A percentile compares a stretch with the other conserved stretches of the same genome.
Evolutionary conservation across 2,113 vertebrate species (phyloP).

Genomic region (Vicugna pacos): DNA sequence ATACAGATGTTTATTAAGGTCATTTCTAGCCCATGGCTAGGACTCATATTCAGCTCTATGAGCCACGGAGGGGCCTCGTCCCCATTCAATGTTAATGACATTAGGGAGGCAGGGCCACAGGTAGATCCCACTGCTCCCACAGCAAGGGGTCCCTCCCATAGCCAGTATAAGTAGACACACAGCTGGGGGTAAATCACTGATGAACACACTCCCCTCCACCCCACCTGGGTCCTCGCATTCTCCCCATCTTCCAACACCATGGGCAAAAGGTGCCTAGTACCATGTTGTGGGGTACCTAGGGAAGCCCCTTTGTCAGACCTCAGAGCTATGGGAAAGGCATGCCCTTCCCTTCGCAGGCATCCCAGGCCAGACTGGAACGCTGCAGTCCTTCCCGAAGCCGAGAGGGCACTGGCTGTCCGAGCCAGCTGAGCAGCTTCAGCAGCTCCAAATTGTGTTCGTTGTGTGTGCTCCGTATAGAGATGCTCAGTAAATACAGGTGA

Average conservation of each 20-base stretch:
- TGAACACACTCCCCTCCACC: conserved; percentile 18
- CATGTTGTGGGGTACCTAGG: conserved; percentile 35
- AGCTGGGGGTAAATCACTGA: conserved; percentile 2
- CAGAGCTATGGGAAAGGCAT: conserved; percentile 54
- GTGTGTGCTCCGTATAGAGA: no score
- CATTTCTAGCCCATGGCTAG: conserved; percentile 82
- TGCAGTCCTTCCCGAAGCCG: conserved; percentile 97
- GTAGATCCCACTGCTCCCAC: conserved; percentile 64
- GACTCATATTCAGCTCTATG: conserved; percentile 86
- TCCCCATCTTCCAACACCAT: conserved; percentile 28
- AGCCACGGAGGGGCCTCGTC: conserved; percentile 88
- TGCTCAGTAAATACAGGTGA: neutral
- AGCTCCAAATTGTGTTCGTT: conserved; percentile 92
- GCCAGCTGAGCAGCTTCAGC: conserved; percentile 93
- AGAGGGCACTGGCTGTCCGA: conserved; percentile 93
- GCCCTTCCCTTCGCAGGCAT: conserved; percentile 39
- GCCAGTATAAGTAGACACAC: conserved; percentile 40
- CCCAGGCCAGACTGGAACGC: conserved; percentile 90
- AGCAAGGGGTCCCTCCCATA: conserved; percentile 36
- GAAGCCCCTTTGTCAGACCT: conserved; percentile 39
- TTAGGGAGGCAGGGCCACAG: conserved; percentile 80
- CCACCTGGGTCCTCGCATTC: conserved; percentile 31
- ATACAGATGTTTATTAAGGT: conserved; percentile 89
- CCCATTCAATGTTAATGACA: conserved; percentile 94
- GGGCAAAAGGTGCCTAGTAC: conserved; percentile 63